These are phyloP conservation scores for Eurystomus gularis DNA, from an alignment of 2,113 vertebrate genomes.

Conservation along the genomic window DNA sequence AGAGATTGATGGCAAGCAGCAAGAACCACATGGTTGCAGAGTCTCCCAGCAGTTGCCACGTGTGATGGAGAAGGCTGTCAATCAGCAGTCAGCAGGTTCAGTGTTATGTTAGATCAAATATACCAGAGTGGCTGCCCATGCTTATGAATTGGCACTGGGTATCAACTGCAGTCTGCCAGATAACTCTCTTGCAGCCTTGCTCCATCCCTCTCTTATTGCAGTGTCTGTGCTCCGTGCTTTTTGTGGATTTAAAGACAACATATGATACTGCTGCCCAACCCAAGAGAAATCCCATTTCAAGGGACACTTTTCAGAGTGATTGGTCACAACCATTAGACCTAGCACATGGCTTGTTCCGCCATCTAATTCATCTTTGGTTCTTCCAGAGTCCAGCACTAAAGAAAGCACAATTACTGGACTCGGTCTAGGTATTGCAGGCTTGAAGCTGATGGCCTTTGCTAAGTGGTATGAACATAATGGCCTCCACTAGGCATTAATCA, in stretches of 20 bases:
- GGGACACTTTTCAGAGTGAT: not conserved
- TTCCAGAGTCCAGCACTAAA: not conserved
- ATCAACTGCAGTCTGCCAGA: not conserved
- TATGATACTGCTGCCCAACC: not conserved
- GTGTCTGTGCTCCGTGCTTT: not conserved
- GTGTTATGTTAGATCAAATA: not conserved
- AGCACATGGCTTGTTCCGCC: not conserved
- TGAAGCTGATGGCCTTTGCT: not conserved
- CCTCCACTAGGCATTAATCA: not conserved
- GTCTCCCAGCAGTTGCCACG: not conserved
- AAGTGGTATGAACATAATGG: not conserved
- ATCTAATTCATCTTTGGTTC: not conserved
- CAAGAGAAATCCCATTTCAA: not conserved
- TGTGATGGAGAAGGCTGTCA: not conserved
- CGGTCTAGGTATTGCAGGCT: not conserved
- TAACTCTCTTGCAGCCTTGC: not conserved
- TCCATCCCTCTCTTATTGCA: not conserved
- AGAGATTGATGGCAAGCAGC: not conserved
- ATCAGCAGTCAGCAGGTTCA: not conserved
- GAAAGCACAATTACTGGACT: not conserved
- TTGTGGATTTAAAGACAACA: not conserved
- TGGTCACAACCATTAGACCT: not conserved
- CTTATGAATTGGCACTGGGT: not conserved
- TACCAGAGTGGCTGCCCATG: not conserved
- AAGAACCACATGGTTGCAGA: not conserved